A percentile compares a stretch with the other conserved stretches of the same genome.
Conservation (phyloP, 2,797 vertebrate genomes). For the Sebastes reedi region DNA sequence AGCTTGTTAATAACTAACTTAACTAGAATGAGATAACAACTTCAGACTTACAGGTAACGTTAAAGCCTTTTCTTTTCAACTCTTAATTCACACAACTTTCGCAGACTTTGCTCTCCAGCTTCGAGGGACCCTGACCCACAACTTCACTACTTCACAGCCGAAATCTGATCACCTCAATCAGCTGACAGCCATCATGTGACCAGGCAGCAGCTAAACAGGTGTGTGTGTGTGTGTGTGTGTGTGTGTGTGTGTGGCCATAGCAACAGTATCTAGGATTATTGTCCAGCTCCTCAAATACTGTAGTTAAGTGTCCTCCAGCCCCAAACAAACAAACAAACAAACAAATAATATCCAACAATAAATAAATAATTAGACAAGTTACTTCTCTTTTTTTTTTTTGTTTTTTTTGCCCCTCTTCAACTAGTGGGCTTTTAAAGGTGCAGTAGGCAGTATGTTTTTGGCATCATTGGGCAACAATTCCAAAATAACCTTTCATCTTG, state of each 20-base stretch:
- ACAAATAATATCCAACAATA: background rate
- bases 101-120: background rate
- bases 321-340: too few species aligned
- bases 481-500: too few species aligned
- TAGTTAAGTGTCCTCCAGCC: background rate
- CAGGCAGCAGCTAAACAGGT: background rate
- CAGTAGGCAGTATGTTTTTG: too few species aligned
- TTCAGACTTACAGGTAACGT: background rate
- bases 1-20: background rate
- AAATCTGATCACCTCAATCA: conserved; percentile 46
- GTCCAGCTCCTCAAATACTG: background rate
- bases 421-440: background rate
- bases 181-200: conserved; percentile 64
- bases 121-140: background rate
- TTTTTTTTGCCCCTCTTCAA: background rate
- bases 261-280: background rate
- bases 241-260: background rate
- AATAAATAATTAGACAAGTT: background rate
- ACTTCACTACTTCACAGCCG: background rate
- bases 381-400: background rate
- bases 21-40: background rate
- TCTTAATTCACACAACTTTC: background rate
- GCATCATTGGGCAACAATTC: too few species aligned
- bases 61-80: background rate
- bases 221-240: background rate